Percentiles rank a stretch among this genome's conserved stretches.
phyloP scores from a whole-genome alignment of 2,888 invertebrate species.

The Hedychridium roseum region DNA sequence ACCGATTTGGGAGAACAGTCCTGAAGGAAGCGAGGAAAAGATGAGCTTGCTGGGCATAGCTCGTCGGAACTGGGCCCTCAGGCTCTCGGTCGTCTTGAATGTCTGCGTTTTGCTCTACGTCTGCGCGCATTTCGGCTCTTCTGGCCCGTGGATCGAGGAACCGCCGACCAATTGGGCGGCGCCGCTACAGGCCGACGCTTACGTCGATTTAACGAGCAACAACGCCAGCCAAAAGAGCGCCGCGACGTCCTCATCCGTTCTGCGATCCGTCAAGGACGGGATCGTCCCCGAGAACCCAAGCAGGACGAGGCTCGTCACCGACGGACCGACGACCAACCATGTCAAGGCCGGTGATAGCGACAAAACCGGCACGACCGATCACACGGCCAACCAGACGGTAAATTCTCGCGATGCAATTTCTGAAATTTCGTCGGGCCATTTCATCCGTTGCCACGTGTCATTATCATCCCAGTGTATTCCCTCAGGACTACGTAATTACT shows the following conservation, averaged over 20 bases:
- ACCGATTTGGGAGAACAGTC: too few relatives aligned
- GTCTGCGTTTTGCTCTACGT: slow-evolving; percentile 77
- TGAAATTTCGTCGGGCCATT: background rate
- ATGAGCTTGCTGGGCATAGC: slow-evolving; percentile 61
- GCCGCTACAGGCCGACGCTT: slow-evolving; percentile 63
- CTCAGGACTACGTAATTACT: background rate
- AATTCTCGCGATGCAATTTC: background rate
- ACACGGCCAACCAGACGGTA: slow-evolving; percentile 32
- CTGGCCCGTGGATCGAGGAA: slow-evolving; percentile 63
- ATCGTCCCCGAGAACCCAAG: slow-evolving; percentile 6
- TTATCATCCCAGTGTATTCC: background rate
- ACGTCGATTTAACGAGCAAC: slow-evolving; percentile 40
- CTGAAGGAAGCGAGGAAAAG: too few relatives aligned
- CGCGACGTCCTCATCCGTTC: slow-evolving; percentile 55
- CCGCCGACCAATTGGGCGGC: slow-evolving; percentile 54
- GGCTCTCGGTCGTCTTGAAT: slow-evolving; percentile 79
- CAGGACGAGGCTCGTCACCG: slow-evolving; percentile 22
- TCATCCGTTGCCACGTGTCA: background rate
- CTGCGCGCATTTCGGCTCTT: slow-evolving; percentile 70
- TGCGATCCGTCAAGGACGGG: background rate
- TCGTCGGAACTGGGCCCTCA: slow-evolving; percentile 76
- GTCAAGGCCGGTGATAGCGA: slow-evolving; percentile 23
- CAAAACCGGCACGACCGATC: slow-evolving; percentile 7
- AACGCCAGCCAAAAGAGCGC: slow-evolving; percentile 32
- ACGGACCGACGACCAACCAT: slow-evolving; percentile 26